Evolutionary conservation across 1,140 invertebrate species (phyloP).

Genomic region (Drosophila punjabiensis): DNA sequence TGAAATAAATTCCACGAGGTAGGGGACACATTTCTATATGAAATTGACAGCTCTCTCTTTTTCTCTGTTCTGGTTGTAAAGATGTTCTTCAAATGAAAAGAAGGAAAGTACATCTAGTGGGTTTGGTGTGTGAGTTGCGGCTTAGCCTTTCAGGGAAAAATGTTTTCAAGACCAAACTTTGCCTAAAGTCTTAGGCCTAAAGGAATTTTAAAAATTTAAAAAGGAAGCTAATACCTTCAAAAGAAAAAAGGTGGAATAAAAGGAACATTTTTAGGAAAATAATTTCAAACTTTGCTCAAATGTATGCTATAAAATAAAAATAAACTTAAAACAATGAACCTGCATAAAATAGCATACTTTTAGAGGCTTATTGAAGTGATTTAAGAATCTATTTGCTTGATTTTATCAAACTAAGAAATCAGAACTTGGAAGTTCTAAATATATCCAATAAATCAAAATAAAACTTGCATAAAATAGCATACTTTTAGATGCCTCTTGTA

Average conservation of each 20-base stretch:
- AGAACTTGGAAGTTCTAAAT: too few species aligned
- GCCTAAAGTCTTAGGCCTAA: not conserved
- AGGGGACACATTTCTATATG: constrained; percentile 31
- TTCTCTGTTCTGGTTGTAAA: constrained; percentile 17
- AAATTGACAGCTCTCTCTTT: constrained; percentile 46
- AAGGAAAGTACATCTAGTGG: constrained; percentile 10
- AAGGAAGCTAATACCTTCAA: not conserved
- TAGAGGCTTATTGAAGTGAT: too few species aligned
- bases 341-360: too few species aligned
- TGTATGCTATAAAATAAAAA: too few species aligned
- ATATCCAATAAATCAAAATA: too few species aligned
- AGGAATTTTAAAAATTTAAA: not conserved
- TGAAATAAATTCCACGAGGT: constrained; percentile 46
- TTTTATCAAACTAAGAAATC: too few species aligned
- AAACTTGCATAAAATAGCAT: not conserved
- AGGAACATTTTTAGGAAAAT: not conserved
- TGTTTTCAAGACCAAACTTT: constrained; percentile 4
- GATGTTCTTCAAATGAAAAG: constrained; percentile 14
- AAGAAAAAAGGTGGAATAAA: too few species aligned
- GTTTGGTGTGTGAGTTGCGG: constrained; percentile 12
- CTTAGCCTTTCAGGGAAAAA: constrained; percentile 14
- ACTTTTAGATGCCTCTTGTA: not conserved
- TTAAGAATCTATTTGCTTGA: too few species aligned
- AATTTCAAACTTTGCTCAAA: not conserved
- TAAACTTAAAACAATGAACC: too few species aligned